Evolutionary conservation across 2,888 invertebrate species (phyloP), one percentile per base, ranked within the genome.

Genomic region (Hemithea aestivaria): DNA sequence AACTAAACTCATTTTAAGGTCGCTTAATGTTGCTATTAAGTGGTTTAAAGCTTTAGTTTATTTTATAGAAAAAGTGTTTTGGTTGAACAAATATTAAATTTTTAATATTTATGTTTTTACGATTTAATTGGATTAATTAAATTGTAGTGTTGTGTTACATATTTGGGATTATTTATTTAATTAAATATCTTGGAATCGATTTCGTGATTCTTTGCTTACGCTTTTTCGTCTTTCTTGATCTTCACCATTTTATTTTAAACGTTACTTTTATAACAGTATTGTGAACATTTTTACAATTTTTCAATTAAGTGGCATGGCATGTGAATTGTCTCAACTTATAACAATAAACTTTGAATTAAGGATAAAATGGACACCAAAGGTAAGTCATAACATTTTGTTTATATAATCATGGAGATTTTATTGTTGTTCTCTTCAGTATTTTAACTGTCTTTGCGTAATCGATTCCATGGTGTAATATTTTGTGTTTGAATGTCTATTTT

Each of bases 181-280:
- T 53, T 45, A 55, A 31, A 54, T 54, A 68, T 67, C 67, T 73
- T 83, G 85, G 85, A 84, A 84, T 85, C 85, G 85, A 82, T 83
- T 81, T 69, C 77, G 80, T 75, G 59, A 53, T 69, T 66, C 55
- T 65, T 59, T 54, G 54, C 60, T 61, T 58, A 42, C 49, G 58
- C 55, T 62, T 60, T 58, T n/a, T n/a, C n/a, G 41, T 62, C 44
- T 49, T 40, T 58, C 31, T 49, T 40, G 50, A 28, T 54, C 52
- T 56, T 46, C 24, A 45, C 56, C 46, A 39, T 43, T 54, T 53
- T 33, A 41, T 56, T 48, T 34, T 43, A 45, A 45, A 47, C 12
- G 12, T 23, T 6, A 38, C 11, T 21, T 11, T 10, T 22, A 26
- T 6, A 21, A 10, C 16, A 10, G 3, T 22, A 30, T 22, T 34